These are phyloP conservation scores for Probosciger aterrimus DNA, from an alignment of 2,113 vertebrate genomes.

Conservation along the genomic window DNA sequence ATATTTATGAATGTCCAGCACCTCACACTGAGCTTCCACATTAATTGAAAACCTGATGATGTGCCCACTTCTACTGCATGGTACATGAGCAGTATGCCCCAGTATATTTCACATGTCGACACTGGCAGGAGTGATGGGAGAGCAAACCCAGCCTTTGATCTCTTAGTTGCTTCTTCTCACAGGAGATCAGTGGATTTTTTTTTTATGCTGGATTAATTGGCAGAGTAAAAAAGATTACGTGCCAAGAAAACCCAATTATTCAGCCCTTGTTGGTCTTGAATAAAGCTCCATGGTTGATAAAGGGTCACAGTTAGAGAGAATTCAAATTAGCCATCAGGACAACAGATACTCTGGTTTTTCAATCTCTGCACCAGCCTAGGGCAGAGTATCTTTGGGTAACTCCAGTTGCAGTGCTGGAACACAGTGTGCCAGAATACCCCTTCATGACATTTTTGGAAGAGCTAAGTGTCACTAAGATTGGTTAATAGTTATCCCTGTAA, in stretches of 20 bases:
- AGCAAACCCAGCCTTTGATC: neutral
- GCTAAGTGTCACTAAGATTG: neutral
- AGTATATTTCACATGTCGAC: neutral
- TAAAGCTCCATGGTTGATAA: neutral
- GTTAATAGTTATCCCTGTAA: neutral
- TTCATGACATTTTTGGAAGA: neutral
- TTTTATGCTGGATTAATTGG: neutral
- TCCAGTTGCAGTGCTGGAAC: neutral
- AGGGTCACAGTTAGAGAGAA: neutral
- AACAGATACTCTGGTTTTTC: neutral
- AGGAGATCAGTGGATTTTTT: neutral
- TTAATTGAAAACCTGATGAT: neutral
- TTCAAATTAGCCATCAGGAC: constrained; percentile 1
- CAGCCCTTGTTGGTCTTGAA: neutral
- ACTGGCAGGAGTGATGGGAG: neutral
- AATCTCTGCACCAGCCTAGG: neutral
- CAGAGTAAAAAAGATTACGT: neutral
- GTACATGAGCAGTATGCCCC: neutral
- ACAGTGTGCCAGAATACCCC: neutral
- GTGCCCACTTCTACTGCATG: neutral
- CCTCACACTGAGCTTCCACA: neutral
- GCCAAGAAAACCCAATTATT: constrained; percentile 46
- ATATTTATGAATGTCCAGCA: neutral
- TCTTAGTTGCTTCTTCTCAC: neutral
- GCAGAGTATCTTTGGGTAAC: neutral